Percentiles rank a stretch among this genome's conserved stretches.
These are phyloP conservation scores for Epinephelus malabaricus DNA, from an alignment of 2,797 vertebrate species.

Conservation along the genomic window DNA sequence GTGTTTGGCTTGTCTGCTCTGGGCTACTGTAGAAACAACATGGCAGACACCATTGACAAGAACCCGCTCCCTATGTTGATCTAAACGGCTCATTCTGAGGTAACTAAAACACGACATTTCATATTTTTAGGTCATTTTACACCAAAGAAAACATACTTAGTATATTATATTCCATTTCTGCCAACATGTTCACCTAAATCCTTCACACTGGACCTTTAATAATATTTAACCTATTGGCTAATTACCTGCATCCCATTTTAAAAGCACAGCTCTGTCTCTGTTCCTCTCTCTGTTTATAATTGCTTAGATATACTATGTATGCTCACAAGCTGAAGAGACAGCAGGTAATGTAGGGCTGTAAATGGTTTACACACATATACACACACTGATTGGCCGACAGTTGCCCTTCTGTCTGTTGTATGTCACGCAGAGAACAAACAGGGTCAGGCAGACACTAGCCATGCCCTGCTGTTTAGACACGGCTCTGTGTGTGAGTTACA, in stretches of 20 bases:
- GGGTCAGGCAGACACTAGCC: conserved; percentile 62
- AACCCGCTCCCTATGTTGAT: no score
- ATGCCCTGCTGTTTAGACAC: conserved; percentile 56
- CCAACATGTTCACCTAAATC: no score
- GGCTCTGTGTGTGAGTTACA: conserved; percentile 18
- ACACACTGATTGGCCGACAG: conserved; percentile 38
- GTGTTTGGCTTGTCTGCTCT: no score
- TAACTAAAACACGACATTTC: no score
- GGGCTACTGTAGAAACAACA: no score
- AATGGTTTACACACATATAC: conserved; percentile 43
- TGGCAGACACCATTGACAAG: no score
- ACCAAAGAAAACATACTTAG: no score
- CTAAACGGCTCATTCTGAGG: no score
- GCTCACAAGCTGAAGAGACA: conserved; percentile 14
- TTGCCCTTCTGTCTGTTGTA: conserved; percentile 58
- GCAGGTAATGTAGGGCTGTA: conserved; percentile 47
- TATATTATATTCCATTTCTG: no score
- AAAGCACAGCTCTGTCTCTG: conserved; percentile 18
- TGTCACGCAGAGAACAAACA: conserved; percentile 70
- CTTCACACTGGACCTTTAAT: no score
- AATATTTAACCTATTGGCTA: background rate
- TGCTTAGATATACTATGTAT: background rate
- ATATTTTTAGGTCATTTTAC: no score
- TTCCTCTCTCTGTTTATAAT: conserved; percentile 27
- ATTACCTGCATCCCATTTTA: background rate